Evolutionary conservation across 1,140 invertebrate species (phyloP), one percentile per base, ranked within the genome.

Genomic region (Tetragnatha versicolor): DNA sequence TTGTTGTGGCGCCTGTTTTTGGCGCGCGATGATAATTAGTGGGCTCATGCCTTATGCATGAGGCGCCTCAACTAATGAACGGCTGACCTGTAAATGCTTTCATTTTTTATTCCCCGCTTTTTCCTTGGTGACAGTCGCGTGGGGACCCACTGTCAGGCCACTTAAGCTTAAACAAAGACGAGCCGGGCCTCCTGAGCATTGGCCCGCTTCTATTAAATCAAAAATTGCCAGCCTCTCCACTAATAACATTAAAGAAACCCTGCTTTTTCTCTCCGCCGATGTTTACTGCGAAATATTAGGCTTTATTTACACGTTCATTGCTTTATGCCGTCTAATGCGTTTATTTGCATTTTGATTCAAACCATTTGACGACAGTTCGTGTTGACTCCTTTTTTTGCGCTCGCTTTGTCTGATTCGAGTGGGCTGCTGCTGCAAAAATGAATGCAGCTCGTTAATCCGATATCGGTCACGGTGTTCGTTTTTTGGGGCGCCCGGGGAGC

Each of bases 311-410:
- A 60, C 63, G 65, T 66, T 45, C 51, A 58, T 58, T 58, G 63
- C 61, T 60, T 68, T 69, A 60, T 77, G 29, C 60, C 72, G n/a
- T 47, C 73, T 77, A 65, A 77, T 77, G 60, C 65, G 49, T 63
- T 68, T 79, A 79, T 79, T 79, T 79, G 76, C 76, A 79, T 79
- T 79, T 68, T 79, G 49, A 79, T 79, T 79, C 76, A 79, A 66
- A 79, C 76, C 65, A 69, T 77, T 77, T 77, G 58, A 61, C 70
- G 42, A 39, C 39, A 49, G n/a, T 27, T 55, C 66, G 65, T 69
- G 76, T 79, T 68, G 76, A 79, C 51, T 55, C 25, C 20, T 70
- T 70, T 70, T 39, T 39, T 42, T 65, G 17, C 27, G 17, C 22
- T 14, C 14, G 17, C 10, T 22, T 47, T 51, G 17, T 58, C 42